A percentile compares a stretch with the other conserved stretches of the same genome.
phyloP scores from a whole-genome alignment of 2,888 invertebrate species.

The Chaetoderma sp. region DNA sequence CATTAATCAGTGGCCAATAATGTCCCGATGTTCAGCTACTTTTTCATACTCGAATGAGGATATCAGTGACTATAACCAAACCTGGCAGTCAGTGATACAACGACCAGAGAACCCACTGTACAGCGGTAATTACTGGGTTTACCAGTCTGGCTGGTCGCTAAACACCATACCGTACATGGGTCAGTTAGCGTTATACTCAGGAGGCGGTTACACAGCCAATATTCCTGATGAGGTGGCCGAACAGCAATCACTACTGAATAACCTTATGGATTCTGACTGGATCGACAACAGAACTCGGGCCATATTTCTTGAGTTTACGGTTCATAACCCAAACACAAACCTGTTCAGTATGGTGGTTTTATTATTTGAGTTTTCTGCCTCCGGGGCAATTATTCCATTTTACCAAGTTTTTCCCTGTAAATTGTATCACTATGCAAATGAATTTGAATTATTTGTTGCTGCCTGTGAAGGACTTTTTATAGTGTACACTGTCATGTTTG shows the following conservation, averaged over 20 bases:
- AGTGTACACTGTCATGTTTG: conserved; percentile 38
- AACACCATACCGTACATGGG: conserved; percentile 43
- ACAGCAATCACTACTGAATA: conserved; percentile 11
- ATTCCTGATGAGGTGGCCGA: conserved; percentile 23
- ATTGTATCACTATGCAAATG: conserved; percentile 40
- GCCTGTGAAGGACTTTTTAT: conserved; percentile 43
- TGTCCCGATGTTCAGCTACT: conserved; percentile 35
- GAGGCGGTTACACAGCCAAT: conserved; percentile 48
- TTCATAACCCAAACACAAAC: conserved; percentile 47
- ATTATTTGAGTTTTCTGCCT: conserved; percentile 45
- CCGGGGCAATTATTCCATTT: conserved; percentile 38
- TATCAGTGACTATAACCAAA: conserved; percentile 30
- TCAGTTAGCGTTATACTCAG: conserved; percentile 47
- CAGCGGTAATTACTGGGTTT: conserved; percentile 31
- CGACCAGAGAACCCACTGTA: neutral
- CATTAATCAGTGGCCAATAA: too few species aligned
- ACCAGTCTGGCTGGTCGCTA: conserved; percentile 42
- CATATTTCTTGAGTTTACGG: conserved; percentile 45
- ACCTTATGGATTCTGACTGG: conserved; percentile 40
- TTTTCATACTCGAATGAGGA: conserved; percentile 44
- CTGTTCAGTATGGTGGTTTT: conserved; percentile 47
- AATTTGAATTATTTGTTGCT: conserved; percentile 38
- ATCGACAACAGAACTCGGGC: conserved; percentile 45
- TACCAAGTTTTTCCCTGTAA: conserved; percentile 45
- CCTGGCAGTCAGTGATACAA: conserved; percentile 34